phyloP scores from a whole-genome alignment of 2,888 invertebrate species.

The Lysandra bellargus region DNA sequence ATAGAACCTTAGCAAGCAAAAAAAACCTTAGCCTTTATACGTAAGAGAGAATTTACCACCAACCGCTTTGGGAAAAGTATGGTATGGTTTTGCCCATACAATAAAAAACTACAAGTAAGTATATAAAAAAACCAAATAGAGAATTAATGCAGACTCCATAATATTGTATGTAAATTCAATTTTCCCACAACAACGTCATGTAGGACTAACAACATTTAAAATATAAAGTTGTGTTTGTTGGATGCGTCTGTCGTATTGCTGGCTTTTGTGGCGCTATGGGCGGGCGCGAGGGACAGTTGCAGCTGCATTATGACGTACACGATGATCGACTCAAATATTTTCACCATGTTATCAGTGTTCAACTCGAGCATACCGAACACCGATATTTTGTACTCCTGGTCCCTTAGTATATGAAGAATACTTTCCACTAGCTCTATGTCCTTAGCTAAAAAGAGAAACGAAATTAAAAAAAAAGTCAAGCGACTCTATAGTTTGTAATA shows the following conservation, averaged over 20 bases:
- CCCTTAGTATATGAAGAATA: slow-evolving; percentile 26
- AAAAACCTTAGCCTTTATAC: too few relatives aligned
- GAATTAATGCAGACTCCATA: too few relatives aligned
- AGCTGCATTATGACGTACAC: slow-evolving; percentile 33
- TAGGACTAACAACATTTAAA: neutral
- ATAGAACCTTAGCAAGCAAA: too few relatives aligned
- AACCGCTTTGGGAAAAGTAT: too few relatives aligned
- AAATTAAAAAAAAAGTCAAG: neutral
- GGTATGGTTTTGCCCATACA: too few relatives aligned
- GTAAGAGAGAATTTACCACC: too few relatives aligned
- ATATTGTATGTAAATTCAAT: neutral
- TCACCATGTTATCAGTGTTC: slow-evolving; percentile 27
- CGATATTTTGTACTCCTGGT: slow-evolving; percentile 30
- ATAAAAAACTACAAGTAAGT: too few relatives aligned
- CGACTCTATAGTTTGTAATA: neutral
- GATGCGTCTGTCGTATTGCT: neutral
- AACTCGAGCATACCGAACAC: slow-evolving; percentile 33
- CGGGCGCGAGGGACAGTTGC: slow-evolving; percentile 31
- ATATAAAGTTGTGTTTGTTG: neutral
- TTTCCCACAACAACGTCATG: neutral
- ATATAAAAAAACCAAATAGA: too few relatives aligned
- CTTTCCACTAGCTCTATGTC: slow-evolving; percentile 18
- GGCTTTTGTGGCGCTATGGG: neutral
- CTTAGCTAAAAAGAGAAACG: neutral
- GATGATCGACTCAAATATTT: slow-evolving; percentile 22